Percentiles rank a stretch among this genome's conserved stretches.
phyloP scores from a whole-genome alignment of 2,888 invertebrate species.

The Panopea generosa region DNA sequence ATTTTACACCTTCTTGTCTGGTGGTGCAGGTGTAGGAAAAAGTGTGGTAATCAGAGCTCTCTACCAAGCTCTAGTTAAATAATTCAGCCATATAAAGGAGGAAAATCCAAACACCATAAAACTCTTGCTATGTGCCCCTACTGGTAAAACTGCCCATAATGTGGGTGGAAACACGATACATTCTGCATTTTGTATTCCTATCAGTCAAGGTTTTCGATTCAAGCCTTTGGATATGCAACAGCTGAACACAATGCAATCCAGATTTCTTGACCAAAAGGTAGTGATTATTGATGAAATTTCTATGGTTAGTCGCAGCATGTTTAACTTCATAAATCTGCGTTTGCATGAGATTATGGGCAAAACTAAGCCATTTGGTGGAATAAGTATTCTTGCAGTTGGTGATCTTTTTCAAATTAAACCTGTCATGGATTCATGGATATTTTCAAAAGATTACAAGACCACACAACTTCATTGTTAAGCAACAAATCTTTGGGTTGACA shows the following conservation, averaged over 20 bases:
- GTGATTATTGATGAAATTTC: constrained; percentile 66
- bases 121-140: constrained; percentile 43
- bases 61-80: constrained; percentile 20
- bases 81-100: constrained; percentile 13
- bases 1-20: constrained; percentile 31
- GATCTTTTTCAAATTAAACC: constrained; percentile 46
- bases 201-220: constrained; percentile 27
- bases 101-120: constrained; percentile 24
- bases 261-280: constrained; percentile 31
- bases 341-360: constrained; percentile 38
- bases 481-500: constrained; percentile 27
- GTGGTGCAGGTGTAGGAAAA: constrained; percentile 38
- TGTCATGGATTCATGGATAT: constrained; percentile 61
- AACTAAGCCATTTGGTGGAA: constrained; percentile 14
- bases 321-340: constrained; percentile 56
- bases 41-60: constrained; percentile 17
- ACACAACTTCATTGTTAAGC: background rate
- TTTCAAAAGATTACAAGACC: constrained; percentile 18
- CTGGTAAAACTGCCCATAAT: constrained; percentile 51
- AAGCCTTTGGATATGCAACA: constrained; percentile 52
- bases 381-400: constrained; percentile 31
- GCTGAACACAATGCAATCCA: constrained; percentile 13
- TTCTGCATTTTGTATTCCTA: constrained; percentile 41
- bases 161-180: constrained; percentile 42
- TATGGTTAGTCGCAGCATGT: constrained; percentile 64